Conservation (phyloP, 2,888 invertebrate species). For the Drosophila nigricruria region DNA sequence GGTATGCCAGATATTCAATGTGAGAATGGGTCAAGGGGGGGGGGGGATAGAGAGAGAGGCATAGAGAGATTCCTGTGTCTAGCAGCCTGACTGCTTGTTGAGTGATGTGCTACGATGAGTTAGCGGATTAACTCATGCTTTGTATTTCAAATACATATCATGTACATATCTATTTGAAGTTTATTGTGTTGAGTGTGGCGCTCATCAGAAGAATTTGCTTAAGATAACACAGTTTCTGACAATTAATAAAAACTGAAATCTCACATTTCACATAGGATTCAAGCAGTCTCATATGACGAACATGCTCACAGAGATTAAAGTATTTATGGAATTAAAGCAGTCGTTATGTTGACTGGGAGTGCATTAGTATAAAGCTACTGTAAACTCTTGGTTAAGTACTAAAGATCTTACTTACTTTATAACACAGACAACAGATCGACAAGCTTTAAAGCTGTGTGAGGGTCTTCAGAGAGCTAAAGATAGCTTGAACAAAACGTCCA, state of each 20-base stretch:
- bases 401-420: background rate
- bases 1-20: slow-evolving; percentile 44
- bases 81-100: background rate
- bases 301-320: slow-evolving; percentile 11
- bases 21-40: background rate
- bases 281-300: background rate
- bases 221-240: slow-evolving; percentile 5
- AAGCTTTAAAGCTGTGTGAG: background rate
- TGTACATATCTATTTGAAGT: slow-evolving; percentile 1
- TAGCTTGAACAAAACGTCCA: background rate
- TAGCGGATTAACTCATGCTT: slow-evolving; percentile 56
- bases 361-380: background rate
- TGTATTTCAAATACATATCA: slow-evolving; percentile 5
- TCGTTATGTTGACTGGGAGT: background rate
- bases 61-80: background rate
- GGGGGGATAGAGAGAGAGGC: background rate
- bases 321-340: slow-evolving; percentile 4
- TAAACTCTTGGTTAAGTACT: background rate
- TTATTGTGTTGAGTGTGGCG: background rate
- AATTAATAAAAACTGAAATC: slow-evolving; percentile 5
- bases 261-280: slow-evolving; percentile 2
- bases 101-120: slow-evolving; percentile 24
- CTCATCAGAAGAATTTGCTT: slow-evolving; percentile 12
- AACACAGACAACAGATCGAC: background rate
- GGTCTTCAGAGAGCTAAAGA: background rate